Evolutionary conservation across 2,888 invertebrate species (phyloP), one percentile per base, ranked within the genome.

Genomic region (Galerucella pusilla): DNA sequence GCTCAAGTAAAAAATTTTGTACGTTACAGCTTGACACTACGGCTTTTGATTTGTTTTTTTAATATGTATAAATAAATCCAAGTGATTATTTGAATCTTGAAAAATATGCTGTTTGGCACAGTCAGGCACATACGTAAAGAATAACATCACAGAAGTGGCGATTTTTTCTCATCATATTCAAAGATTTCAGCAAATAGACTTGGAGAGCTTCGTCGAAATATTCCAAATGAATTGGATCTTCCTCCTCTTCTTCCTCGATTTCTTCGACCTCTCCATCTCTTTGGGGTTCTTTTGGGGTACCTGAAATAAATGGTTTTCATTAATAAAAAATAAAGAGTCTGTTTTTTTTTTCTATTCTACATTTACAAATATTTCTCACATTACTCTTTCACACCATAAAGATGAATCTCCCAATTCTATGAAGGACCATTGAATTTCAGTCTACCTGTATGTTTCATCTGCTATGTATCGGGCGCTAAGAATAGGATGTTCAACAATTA

Each of bases 121-220:
- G 84, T 78, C 84, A 84, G 88, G 89, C 90, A 89, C 91, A 91
- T 85, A 94, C 95, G 87, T 94, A 93, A 83, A 96, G 90, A 84
- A 94, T 91, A 82, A 94, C 94, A 89, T 96, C 96, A 89, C 94
- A 96, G 88, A 96, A 95, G 86, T 96, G 94, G 74, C 93, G 92
- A 86, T 94, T 94, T 88, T 94, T 94, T 83, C 95, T 90, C 91
- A 96, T 92, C 89, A 92, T 93, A 89, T 94, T 93, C 80, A 96
- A 90, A 54, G 93, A 91, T 71, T 89, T 88, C 77, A 95, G 90
- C 80, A 92, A 91, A 80, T 90, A 89, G 79, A 90, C 88, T 78
- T 92, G 91, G 84, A 91, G 90, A 64, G 86, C 89, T 59, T 89
- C 90, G 86, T 93, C 93, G 74, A 86, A 85, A 86, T 90, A 90